phyloP scores from a whole-genome alignment of 2,113 vertebrate species.

The Hyaena hyaena region DNA sequence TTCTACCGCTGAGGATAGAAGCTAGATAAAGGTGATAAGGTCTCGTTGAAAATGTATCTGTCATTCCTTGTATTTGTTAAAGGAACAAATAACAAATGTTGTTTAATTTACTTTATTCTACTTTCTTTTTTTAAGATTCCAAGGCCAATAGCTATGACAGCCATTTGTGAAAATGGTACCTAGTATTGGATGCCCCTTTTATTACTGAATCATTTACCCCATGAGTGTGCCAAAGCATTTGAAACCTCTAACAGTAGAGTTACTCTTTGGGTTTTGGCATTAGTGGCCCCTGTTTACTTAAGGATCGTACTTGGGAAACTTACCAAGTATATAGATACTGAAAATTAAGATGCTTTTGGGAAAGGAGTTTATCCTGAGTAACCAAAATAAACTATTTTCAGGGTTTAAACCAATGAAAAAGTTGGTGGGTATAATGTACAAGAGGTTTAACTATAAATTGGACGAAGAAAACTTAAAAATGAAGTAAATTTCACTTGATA shows the following conservation, averaged over 20 bases:
- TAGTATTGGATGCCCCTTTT: not conserved
- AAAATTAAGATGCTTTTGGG: slow-evolving; percentile 30
- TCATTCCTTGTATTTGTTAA: not conserved
- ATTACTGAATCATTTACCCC: not conserved
- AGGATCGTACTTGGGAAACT: slow-evolving; percentile 5
- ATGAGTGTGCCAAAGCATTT: not conserved
- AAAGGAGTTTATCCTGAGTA: not conserved
- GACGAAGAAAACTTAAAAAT: not conserved
- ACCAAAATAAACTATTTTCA: not conserved
- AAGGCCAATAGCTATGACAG: slow-evolving; percentile 30
- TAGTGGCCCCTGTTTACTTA: not conserved
- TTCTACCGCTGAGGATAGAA: not conserved
- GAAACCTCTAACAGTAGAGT: not conserved
- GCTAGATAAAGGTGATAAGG: not conserved
- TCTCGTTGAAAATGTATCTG: not conserved
- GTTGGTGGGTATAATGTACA: not conserved
- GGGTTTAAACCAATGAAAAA: not conserved
- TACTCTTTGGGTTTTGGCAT: slow-evolving; percentile 2
- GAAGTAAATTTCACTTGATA: slow-evolving; percentile 10
- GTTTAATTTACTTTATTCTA: not conserved
- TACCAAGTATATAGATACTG: not conserved
- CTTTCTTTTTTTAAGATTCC: slow-evolving; percentile 48
- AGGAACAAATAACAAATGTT: not conserved
- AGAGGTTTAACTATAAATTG: not conserved
- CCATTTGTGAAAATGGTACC: slow-evolving; percentile 51